phyloP scores from a whole-genome alignment of 2,797 vertebrate genomes.

The Trachurus trachurus region DNA sequence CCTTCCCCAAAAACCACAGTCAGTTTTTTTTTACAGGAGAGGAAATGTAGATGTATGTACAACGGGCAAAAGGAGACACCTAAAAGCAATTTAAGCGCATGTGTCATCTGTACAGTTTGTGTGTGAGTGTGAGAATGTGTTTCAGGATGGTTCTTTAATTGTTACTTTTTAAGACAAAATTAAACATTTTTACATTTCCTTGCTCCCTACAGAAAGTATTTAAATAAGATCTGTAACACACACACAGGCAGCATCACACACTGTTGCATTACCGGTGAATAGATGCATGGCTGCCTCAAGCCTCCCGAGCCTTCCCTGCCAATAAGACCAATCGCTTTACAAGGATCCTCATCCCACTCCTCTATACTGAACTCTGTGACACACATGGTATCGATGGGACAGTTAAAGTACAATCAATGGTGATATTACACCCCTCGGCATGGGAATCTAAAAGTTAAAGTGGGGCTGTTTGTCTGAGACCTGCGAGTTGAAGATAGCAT shows the following conservation, averaged over 20 bases:
- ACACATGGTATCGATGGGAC: conserved; percentile 67
- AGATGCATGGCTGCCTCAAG: conserved; percentile 39
- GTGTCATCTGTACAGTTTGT: neutral
- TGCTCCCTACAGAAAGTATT: neutral
- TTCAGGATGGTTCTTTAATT: neutral
- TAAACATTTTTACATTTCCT: neutral
- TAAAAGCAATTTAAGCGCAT: conserved; percentile 28
- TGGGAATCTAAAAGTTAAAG: conserved; percentile 77
- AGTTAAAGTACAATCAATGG: conserved; percentile 80
- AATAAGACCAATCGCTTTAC: conserved; percentile 52
- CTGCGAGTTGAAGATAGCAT: conserved; percentile 78
- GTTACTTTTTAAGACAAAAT: neutral
- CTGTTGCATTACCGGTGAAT: conserved; percentile 37
- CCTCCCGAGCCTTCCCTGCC: conserved; percentile 37
- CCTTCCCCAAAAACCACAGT: conserved; percentile 53
- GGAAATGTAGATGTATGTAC: conserved; percentile 26
- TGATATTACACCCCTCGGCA: conserved; percentile 75
- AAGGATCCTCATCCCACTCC: conserved; percentile 42
- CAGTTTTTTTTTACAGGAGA: conserved; percentile 24
- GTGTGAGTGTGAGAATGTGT: too few species aligned
- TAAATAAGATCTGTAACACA: neutral
- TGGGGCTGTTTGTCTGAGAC: conserved; percentile 76
- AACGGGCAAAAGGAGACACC: conserved; percentile 28
- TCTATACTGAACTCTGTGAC: conserved; percentile 45
- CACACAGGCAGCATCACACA: conserved; percentile 1